These are phyloP conservation scores for Peucedramus taeniatus DNA, from an alignment of 2,113 vertebrate genomes.

Conservation along the genomic window DNA sequence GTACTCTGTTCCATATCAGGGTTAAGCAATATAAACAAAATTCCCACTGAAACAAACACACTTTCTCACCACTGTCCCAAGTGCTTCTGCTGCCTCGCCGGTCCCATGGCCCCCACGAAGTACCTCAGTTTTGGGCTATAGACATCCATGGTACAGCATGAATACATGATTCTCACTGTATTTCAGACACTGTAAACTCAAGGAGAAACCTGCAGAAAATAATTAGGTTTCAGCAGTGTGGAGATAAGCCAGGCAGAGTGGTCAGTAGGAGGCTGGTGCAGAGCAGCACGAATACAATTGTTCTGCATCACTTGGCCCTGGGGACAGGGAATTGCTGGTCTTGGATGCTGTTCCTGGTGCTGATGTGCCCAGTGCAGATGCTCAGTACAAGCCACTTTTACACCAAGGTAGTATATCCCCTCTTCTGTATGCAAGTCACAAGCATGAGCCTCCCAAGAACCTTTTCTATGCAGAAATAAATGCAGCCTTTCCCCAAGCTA, in stretches of 20 bases:
- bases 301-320: rapidly evolving
- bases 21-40: neutral
- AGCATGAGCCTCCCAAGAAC: neutral
- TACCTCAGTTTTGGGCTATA: neutral
- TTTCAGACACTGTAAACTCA: neutral
- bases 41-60: neutral
- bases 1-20: neutral
- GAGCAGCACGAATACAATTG: rapidly evolving
- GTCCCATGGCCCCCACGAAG: rapidly evolving
- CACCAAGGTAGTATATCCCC: neutral
- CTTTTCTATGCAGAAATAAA: neutral
- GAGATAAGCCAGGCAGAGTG: rapidly evolving
- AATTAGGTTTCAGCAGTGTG: neutral
- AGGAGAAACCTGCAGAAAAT: neutral
- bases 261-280: neutral
- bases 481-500: neutral
- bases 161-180: rapidly evolving
- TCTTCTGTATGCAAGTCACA: neutral
- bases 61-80: neutral
- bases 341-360: neutral
- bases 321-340: neutral
- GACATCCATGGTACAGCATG: rapidly evolving
- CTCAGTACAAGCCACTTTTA: neutral
- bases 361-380: rapidly evolving
- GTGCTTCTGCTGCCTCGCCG: neutral